These are phyloP conservation scores for Paramisgurnus dabryanus DNA, from an alignment of 2,113 vertebrate genomes.

Conservation along the genomic window DNA sequence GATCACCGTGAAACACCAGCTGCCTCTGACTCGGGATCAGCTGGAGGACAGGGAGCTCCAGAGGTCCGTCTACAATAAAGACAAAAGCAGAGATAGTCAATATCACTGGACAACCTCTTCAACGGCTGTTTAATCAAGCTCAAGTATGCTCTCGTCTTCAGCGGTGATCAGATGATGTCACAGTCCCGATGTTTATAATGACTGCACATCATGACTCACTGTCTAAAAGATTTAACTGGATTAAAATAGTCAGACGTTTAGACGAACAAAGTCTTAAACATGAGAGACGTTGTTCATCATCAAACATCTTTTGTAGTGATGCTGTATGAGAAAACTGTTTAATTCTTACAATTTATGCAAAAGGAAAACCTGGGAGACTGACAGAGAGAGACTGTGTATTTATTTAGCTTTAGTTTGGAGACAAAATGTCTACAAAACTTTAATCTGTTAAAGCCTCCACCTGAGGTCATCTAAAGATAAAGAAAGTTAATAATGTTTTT, in stretches of 20 bases:
- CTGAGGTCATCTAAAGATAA: too few relatives aligned
- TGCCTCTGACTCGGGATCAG: conserved; percentile 89
- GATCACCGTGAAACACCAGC: conserved; percentile 87
- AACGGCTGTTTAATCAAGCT: too few relatives aligned
- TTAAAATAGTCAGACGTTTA: neutral
- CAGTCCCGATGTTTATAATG: neutral
- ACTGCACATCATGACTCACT: neutral
- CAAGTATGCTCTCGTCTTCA: neutral
- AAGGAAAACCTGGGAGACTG: too few relatives aligned
- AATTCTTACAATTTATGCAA: too few relatives aligned
- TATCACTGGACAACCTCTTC: too few relatives aligned
- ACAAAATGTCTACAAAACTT: too few relatives aligned
- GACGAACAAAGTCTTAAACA: neutral
- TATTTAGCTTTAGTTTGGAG: too few relatives aligned
- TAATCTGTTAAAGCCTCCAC: too few relatives aligned
- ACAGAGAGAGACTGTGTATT: too few relatives aligned
- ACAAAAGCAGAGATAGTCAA: neutral
- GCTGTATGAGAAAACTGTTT: too few relatives aligned
- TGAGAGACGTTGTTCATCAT: neutral
- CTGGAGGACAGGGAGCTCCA: conserved; percentile 88
- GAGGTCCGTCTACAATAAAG: conserved; percentile 74
- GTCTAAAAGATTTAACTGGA: neutral
- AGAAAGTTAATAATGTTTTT: too few relatives aligned
- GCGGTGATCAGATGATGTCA: neutral
- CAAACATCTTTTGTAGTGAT: neutral